Base-by-base conservation (phyloP, 2,113 vertebrate genomes). In the Scomber colias region DNA sequence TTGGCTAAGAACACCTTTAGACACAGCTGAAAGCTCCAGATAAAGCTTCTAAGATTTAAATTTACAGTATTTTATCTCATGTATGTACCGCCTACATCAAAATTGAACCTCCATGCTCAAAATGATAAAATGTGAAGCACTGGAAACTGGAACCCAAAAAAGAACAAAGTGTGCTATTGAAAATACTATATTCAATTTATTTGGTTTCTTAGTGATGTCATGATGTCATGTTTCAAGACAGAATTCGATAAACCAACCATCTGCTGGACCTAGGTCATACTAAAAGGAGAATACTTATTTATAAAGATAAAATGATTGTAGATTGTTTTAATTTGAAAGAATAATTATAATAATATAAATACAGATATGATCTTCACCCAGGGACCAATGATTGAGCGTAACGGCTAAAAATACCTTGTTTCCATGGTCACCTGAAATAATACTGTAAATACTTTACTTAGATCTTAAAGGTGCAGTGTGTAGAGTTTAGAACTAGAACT, bases 361-460 rank as follows among this genome's bases (percentile, higher is more conserved):
- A 12, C 45, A 56, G 24, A 44, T 14, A 55, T 40, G 45, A 46
- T 60, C 57, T 31, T 61, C 31, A 56, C 21, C 4, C 0, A 63
- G 40, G 24, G 63, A 59, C 40, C n/a, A 13, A 61, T 10, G 30
- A 54, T 31, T 62, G 8, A 72, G 27, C 49, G 17, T n/a, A 4
- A 70, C 40, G 11, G 40, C 49, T 21, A 69, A 60, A 73, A 69
- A 49, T 60, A 77, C 11, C 13, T 48, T 45, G 44, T 75, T 75
- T 79, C 13, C 30, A 60, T 31, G n/a, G 56, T 57, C 17, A 64
- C 57, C 74, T 60, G 59, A 61, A 82, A 80, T 73, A n/a, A 64
- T 17, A 59, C 17, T 61, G 35, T 72, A 30, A 81, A 55, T 57
- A 73, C 4, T 57, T 21, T 53, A 44, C 21, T 77, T 69, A 78